Evolutionary conservation across 2,797 vertebrate species (phyloP).

Genomic region (Sphenodon punctatus): DNA sequence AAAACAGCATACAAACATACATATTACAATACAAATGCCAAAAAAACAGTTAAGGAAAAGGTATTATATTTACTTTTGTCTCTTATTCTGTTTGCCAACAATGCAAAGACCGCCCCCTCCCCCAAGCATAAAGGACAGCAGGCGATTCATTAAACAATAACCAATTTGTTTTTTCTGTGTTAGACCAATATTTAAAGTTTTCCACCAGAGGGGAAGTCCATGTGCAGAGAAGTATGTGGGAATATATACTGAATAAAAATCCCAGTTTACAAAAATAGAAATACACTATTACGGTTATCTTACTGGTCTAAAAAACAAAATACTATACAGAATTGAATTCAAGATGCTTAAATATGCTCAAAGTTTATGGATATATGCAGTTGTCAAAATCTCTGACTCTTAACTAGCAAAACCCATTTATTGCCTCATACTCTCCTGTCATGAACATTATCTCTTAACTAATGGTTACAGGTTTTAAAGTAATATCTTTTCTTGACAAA

Average conservation of each 20-base stretch:
- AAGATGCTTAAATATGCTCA: neutral
- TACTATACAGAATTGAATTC: neutral
- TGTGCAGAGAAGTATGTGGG: neutral
- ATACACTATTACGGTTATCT: neutral
- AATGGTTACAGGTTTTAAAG: constrained; percentile 42
- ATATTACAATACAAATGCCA: too few species aligned
- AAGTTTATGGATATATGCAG: neutral
- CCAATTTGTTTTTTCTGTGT: too few species aligned
- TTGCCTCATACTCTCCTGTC: constrained; percentile 4
- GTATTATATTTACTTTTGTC: too few species aligned
- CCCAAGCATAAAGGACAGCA: too few species aligned
- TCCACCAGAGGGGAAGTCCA: too few species aligned
- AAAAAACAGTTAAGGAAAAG: too few species aligned
- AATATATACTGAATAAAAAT: fast-evolving
- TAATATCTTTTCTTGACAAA: constrained; percentile 56
- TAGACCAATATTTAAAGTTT: too few species aligned
- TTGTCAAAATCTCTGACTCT: too few species aligned
- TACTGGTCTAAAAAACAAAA: neutral
- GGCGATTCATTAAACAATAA: too few species aligned
- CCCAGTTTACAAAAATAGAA: fast-evolving
- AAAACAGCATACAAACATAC: too few species aligned
- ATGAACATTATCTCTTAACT: constrained; percentile 49
- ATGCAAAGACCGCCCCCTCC: too few species aligned
- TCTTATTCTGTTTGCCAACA: too few species aligned
- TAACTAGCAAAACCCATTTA: constrained; percentile 1